Percentiles rank a stretch among this genome's conserved stretches.
These are phyloP conservation scores for Kuschelorhynchus macadamiae DNA, from an alignment of 2,888 invertebrate genomes.

Conservation along the genomic window DNA sequence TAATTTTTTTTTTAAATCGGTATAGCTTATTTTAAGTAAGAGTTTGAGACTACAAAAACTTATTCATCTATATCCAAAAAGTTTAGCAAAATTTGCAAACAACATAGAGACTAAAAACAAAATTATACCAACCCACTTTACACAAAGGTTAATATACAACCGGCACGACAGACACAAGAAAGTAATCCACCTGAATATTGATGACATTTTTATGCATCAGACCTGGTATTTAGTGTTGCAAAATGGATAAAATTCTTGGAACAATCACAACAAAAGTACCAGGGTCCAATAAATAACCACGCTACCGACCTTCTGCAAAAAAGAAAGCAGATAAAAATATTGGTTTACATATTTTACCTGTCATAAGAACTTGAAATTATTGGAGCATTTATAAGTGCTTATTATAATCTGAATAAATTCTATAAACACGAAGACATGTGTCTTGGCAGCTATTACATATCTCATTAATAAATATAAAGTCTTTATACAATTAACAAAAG, in stretches of 20 bases:
- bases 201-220: constrained; percentile 17
- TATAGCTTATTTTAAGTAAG: too few relatives aligned
- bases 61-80: too few relatives aligned
- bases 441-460: too few relatives aligned
- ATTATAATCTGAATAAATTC: neutral
- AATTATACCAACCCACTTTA: constrained; percentile 6
- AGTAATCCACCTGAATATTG: constrained; percentile 17
- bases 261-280: constrained; percentile 13
- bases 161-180: constrained; percentile 9
- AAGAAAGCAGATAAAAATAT: constrained; percentile 15
- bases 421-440: neutral
- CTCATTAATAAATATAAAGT: too few relatives aligned
- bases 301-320: constrained; percentile 12
- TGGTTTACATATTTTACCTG: constrained; percentile 7
- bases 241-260: constrained; percentile 17
- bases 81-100: neutral
- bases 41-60: too few relatives aligned
- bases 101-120: neutral
- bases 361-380: neutral
- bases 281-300: constrained; percentile 14
- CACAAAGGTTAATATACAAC: constrained; percentile 12
- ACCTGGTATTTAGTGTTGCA: constrained; percentile 15
- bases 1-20: too few relatives aligned
- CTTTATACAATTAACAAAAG: too few relatives aligned
- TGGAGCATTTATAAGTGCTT: neutral